Base-by-base conservation (phyloP, 2,888 invertebrate genomes). In the Syrphus vitripennis region DNA sequence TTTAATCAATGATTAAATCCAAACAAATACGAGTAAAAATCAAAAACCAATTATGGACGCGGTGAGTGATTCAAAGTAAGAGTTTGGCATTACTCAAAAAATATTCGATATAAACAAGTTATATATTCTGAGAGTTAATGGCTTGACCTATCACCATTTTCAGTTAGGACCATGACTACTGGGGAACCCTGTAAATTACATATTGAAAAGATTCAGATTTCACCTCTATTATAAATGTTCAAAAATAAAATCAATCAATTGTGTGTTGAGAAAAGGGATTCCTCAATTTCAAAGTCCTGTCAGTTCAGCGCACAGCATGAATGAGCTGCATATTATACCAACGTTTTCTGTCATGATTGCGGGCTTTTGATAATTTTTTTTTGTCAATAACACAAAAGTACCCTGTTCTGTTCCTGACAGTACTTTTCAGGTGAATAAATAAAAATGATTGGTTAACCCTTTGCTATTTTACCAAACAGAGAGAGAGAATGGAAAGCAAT, bases 361-460 rank as follows among this genome's bases (percentile, higher is more conserved):
- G 21, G 57, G 57, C 12, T 57, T 57, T 57, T 57, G 21, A 57
- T 12, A 34, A 9, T 55, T 31, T 57, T 57, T 7, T 26, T 29
- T 19, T 34, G 57, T 19, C 57, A 57, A 34, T 57, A 19, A 31
- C 34, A 19, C 5, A 57, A 29, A 57, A 31, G 19, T 34, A 57
- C 10, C 9, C 5, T 14, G 16, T 34, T 29, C 34, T 21, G 55
- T 55, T 55, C 29, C 29, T 34, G 57, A 57, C 57, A 57, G 57
- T 57, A 10, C 34, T 21, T 31, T 57, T 57, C 57, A 31, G 57
- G 57, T 57, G 31, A 57, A 57, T 57, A 57, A 57, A 57, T 57
- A 57, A 57, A 57, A 57, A 34, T 57, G 57, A 57, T 57, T 57
- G 57, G 16, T 57, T 34, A 16, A 31, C 19, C 29, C 31, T 57